Evolutionary conservation across 2,888 invertebrate genomes (phyloP), one percentile per base, ranked within the genome.

Genomic region (Dichetophora obliterata): DNA sequence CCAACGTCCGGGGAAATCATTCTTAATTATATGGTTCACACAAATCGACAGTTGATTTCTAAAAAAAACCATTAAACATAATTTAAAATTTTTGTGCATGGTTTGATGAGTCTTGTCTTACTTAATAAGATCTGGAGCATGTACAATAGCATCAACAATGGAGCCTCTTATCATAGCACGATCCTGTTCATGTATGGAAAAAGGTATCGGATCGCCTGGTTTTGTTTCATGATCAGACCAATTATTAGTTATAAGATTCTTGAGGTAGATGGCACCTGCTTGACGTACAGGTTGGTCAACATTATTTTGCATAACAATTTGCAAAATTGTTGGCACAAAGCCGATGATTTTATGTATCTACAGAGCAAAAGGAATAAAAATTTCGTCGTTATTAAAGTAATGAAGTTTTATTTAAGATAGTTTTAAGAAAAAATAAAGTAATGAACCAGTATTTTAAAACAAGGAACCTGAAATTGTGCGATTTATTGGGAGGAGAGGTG

Each of bases 1-100:
- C 98, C 98, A 98, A 82, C 96, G 92, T 68, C 94, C 94, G 5
- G 99, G 99, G 88, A 98, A 99, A 89, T 99, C 99, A 88, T 94
- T 93, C 88, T 98, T 98, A 65, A 99, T 95, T 80, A 99, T 98
- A 80, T 94, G 94, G 89, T 95, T 95, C 22, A 98, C 93, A 88
- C 96, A 96, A n/a, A 97, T 94, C 83, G 96, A 95, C 72, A 99
- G 91, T 88, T 99, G 98, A 63, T 95, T 92, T 87, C 97, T 93
- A 72, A 8, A 78, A 79, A 68, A 75, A 3, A n/a, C n/a, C n/a
- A n/a, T n/a, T 16, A 11, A 22, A 27, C 0, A 11, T 52, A n/a
- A 57, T 22, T 2, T 57, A 24, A 9, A 37, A 57, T 3, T 19
- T 19, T 54, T 57, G 24, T 3, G 5, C 48, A 48, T 52, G 22